phyloP scores from a whole-genome alignment of 2,888 invertebrate genomes.

The Trichacis sp. region DNA sequence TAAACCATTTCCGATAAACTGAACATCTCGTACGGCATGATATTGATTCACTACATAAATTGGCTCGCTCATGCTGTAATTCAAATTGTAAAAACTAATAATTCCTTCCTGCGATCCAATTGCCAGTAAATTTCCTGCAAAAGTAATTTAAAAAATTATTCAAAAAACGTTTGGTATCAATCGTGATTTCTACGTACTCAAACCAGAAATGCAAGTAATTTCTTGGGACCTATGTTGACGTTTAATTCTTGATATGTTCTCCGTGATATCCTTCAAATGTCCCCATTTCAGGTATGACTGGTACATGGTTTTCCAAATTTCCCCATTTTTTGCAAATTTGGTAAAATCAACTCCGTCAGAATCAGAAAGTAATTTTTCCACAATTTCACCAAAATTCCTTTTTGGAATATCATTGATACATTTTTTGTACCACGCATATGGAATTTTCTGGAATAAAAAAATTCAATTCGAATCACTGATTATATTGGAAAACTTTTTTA shows the following conservation, averaged over 20 bases:
- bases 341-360: constrained; percentile 38
- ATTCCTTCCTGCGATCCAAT: constrained; percentile 53
- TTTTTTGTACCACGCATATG: constrained; percentile 50
- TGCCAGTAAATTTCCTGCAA: constrained; percentile 49
- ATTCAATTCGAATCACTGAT: constrained; percentile 4
- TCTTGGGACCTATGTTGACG: too few relatives aligned
- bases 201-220: constrained; percentile 47
- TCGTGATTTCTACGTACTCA: constrained; percentile 40
- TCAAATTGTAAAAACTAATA: constrained; percentile 49
- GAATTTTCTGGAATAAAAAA: constrained; percentile 40
- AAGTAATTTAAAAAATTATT: not conserved
- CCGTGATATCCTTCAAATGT: too few relatives aligned
- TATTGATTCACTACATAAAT: constrained; percentile 45
- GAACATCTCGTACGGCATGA: constrained; percentile 43
- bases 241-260: too few relatives aligned
- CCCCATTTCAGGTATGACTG: constrained; percentile 49
- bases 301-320: constrained; percentile 49
- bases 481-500: too few relatives aligned
- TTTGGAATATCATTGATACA: constrained; percentile 51
- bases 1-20: constrained; percentile 42
- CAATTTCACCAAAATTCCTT: constrained; percentile 42
- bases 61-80: constrained; percentile 19
- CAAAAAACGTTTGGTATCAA: not conserved
- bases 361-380: constrained; percentile 47
- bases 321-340: constrained; percentile 18